Percentiles rank a stretch among this genome's conserved stretches.
phyloP scores from a whole-genome alignment of 2,888 invertebrate genomes.

The Smittia sp. region DNA sequence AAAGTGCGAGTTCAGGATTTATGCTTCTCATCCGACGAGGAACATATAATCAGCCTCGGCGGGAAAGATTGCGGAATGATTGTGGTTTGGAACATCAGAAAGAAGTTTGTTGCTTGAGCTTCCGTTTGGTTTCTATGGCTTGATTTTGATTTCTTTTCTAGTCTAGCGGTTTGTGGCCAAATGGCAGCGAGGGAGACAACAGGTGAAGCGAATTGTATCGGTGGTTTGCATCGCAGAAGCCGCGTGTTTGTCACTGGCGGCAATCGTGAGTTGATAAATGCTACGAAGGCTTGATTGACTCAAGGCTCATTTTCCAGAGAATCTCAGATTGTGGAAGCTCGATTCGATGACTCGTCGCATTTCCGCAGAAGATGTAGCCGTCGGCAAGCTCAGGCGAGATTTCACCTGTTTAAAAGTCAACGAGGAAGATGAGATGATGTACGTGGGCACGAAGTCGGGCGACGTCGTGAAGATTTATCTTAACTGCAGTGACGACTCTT shows the following conservation, averaged over 20 bases:
- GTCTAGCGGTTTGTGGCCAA: slow-evolving; percentile 62
- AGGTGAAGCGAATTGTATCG: slow-evolving; percentile 65
- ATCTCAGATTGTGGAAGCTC: slow-evolving; percentile 73
- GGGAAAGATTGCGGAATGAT: slow-evolving; percentile 88
- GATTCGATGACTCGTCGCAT: slow-evolving; percentile 67
- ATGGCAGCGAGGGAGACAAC: slow-evolving; percentile 65
- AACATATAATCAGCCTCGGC: slow-evolving; percentile 79
- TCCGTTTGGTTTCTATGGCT: background rate
- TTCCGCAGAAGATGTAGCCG: slow-evolving; percentile 67
- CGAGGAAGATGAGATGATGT: slow-evolving; percentile 68
- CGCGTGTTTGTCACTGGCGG: slow-evolving; percentile 73
- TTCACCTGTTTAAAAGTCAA: slow-evolving; percentile 72
- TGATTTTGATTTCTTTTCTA: no score
- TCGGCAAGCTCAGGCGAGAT: slow-evolving; percentile 74
- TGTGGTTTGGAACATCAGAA: slow-evolving; percentile 77
- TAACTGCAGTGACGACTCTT: slow-evolving; percentile 60
- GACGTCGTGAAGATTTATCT: slow-evolving; percentile 56
- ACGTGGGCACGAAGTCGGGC: slow-evolving; percentile 84
- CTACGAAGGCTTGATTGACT: background rate
- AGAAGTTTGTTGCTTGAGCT: slow-evolving; percentile 47
- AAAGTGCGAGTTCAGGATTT: slow-evolving; percentile 85
- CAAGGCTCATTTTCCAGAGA: slow-evolving; percentile 55
- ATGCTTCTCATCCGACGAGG: slow-evolving; percentile 77
- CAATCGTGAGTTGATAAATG: slow-evolving; percentile 57
- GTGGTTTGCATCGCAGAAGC: slow-evolving; percentile 58